Percentiles rank a stretch among this genome's conserved stretches.
Evolutionary conservation across 1,140 invertebrate species (phyloP).

Genomic region (Caerostris extrusa): DNA sequence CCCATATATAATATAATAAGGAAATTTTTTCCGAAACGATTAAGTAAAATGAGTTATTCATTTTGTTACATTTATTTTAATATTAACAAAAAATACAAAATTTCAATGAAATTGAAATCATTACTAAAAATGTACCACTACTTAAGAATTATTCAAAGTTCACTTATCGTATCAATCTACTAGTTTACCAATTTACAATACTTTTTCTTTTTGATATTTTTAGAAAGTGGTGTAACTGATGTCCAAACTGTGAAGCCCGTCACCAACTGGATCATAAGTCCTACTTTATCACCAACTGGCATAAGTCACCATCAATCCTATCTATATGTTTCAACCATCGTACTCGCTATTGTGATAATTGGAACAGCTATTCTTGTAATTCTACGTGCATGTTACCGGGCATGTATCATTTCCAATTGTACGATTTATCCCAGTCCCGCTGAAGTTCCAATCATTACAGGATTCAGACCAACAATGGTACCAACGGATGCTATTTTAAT

Average conservation of each 20-base stretch:
- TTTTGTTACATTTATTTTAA: too few species aligned
- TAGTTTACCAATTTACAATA: not conserved
- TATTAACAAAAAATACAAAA: too few species aligned
- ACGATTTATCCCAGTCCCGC: not conserved
- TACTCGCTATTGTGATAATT: not conserved
- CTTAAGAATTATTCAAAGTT: too few species aligned
- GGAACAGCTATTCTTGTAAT: slow-evolving; percentile 22
- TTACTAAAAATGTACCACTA: too few species aligned
- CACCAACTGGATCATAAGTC: not conserved
- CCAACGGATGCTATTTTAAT: slow-evolving; percentile 17
- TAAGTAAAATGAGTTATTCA: too few species aligned
- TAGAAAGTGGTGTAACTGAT: not conserved
- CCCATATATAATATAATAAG: too few species aligned
- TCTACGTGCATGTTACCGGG: not conserved
- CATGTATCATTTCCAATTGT: not conserved
- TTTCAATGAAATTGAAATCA: too few species aligned
- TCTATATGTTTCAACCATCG: slow-evolving; percentile 32
- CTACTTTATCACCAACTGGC: not conserved
- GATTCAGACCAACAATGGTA: not conserved
- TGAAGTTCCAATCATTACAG: not conserved
- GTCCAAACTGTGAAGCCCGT: not conserved
- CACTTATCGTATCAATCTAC: too few species aligned
- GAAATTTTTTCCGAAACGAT: too few species aligned
- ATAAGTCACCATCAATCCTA: not conserved
- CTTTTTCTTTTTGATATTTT: not conserved